Conservation (phyloP, 2,797 vertebrate genomes). For the Babyrousa celebensis region DNA sequence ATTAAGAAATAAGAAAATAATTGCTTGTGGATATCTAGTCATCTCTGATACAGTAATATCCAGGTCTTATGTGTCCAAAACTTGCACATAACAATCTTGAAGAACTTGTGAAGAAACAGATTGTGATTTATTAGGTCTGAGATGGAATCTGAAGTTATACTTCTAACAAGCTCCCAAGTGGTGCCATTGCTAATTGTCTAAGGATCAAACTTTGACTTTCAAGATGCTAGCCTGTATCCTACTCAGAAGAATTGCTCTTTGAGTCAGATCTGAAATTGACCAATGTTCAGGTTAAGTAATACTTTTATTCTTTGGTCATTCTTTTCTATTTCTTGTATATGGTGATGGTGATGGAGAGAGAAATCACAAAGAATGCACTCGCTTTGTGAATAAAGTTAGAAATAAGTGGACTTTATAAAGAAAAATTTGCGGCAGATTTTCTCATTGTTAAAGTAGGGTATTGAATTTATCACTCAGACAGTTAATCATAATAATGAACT, state of each 20-base stretch:
- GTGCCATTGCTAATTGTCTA: neutral
- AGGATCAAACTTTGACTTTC: neutral
- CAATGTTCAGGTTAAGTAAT: neutral
- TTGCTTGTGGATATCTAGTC: neutral
- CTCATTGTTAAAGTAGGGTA: neutral
- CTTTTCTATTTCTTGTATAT: neutral
- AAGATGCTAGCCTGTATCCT: neutral
- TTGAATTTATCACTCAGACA: neutral
- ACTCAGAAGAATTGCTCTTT: neutral
- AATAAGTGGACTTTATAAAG: neutral
- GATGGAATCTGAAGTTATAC: neutral
- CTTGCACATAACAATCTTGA: neutral
- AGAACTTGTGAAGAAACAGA: neutral
- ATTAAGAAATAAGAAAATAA: neutral
- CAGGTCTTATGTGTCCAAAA: neutral
- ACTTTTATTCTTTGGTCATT: neutral
- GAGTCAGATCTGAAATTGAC: neutral
- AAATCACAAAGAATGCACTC: neutral
- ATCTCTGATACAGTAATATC: neutral
- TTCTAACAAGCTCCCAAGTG: neutral
- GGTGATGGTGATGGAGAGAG: neutral
- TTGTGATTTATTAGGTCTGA: neutral
- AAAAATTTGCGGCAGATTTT: neutral
- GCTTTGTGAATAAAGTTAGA: neutral
- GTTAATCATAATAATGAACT: slow-evolving; percentile 25